phyloP scores from a whole-genome alignment of 2,888 invertebrate species.

The Mythimna vitellina region DNA sequence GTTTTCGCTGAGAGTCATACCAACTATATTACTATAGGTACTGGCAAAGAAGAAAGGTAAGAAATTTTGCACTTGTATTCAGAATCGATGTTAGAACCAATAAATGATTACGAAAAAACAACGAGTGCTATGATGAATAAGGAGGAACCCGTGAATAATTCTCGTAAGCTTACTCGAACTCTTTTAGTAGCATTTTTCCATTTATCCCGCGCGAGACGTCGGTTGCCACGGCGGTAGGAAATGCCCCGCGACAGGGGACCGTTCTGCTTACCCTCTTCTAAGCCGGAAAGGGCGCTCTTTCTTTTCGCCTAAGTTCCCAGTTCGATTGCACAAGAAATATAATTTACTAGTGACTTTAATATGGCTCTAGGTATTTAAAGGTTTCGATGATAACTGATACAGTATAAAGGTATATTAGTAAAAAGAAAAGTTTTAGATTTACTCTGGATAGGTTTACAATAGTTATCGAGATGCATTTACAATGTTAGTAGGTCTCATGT shows the following conservation, averaged over 20 bases:
- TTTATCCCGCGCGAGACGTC: constrained; percentile 88
- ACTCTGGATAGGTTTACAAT: constrained; percentile 17
- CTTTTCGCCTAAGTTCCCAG: constrained; percentile 89
- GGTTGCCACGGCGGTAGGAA: constrained; percentile 92
- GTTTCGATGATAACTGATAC: constrained; percentile 16
- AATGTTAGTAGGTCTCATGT: constrained; percentile 60
- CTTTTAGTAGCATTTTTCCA: constrained; percentile 94
- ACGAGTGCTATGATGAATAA: constrained; percentile 44
- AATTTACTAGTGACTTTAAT: constrained; percentile 62
- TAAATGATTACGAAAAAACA: constrained; percentile 18
- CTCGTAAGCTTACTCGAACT: constrained; percentile 93
- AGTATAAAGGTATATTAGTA: constrained; percentile 11
- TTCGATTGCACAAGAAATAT: constrained; percentile 78
- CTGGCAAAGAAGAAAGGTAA: not conserved
- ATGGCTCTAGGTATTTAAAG: constrained; percentile 12
- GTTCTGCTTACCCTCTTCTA: constrained; percentile 92
- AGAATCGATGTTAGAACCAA: constrained; percentile 36
- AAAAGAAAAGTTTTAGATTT: constrained; percentile 19
- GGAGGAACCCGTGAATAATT: constrained; percentile 43
- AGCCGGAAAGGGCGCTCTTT: constrained; percentile 92
- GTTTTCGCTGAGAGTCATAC: constrained; percentile 1
- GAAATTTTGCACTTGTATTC: constrained; percentile 44
- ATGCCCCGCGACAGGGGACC: constrained; percentile 92
- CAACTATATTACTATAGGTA: not conserved
- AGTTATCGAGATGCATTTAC: constrained; percentile 24